Percentiles rank a stretch among this genome's conserved stretches.
Evolutionary conservation across 2,113 vertebrate species (phyloP).

Genomic region (Ageneiosus marmoratus): DNA sequence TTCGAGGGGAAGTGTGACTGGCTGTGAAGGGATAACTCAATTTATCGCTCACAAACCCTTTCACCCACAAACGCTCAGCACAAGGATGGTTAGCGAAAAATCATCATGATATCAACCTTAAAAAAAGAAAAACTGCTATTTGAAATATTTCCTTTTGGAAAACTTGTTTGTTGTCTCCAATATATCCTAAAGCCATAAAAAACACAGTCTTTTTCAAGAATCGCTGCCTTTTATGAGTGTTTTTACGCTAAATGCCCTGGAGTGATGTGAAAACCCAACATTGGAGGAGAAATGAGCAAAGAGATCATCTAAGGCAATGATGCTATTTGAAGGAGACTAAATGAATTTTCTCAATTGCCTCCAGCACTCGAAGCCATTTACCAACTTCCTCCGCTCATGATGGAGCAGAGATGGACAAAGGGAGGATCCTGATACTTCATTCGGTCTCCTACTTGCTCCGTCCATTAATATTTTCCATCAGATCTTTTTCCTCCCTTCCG

Average conservation of each 20-base stretch:
- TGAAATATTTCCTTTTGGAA: background rate
- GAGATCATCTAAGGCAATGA: slow-evolving; percentile 51
- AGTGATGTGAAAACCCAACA: slow-evolving; percentile 17
- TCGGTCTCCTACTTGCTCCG: slow-evolving; percentile 54
- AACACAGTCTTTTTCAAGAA: background rate
- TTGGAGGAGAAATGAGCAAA: slow-evolving; percentile 24
- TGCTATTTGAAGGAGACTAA: slow-evolving; percentile 7
- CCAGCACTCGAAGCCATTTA: slow-evolving; percentile 11
- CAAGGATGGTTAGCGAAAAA: background rate
- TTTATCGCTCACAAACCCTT: slow-evolving; percentile 18
- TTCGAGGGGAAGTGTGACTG: background rate
- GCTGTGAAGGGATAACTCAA: slow-evolving; percentile 12
- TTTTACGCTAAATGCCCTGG: background rate
- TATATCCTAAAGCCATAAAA: background rate
- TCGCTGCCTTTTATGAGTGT: background rate
- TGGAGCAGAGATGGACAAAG: slow-evolving; percentile 20
- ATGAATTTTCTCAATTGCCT: slow-evolving; percentile 25
- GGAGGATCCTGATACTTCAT: slow-evolving; percentile 38
- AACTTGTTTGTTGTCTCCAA: background rate
- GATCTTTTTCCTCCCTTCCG: slow-evolving; percentile 62
- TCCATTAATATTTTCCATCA: slow-evolving; percentile 76
- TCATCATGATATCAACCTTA: background rate
- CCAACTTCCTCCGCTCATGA: slow-evolving; percentile 16
- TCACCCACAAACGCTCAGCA: background rate
- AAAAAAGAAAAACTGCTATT: background rate